A percentile compares a stretch with the other conserved stretches of the same genome.
These are phyloP conservation scores for Bellardia pandia DNA, from an alignment of 2,888 invertebrate species.

Conservation along the genomic window DNA sequence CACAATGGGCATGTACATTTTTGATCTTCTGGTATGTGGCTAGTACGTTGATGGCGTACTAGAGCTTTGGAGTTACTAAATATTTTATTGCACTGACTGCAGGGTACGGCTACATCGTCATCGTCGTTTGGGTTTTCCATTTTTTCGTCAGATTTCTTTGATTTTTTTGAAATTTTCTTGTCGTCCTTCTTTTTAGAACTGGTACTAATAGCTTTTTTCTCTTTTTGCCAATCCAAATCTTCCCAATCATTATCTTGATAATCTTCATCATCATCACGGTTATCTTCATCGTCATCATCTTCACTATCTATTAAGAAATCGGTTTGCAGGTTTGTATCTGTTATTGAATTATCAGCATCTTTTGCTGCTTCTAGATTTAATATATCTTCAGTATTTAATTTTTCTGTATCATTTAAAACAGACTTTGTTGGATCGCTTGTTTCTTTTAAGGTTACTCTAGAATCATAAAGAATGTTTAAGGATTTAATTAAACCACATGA, in stretches of 20 bases:
- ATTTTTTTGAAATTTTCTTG: background rate
- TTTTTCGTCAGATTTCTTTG: background rate
- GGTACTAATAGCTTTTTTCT: background rate
- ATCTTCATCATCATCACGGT: background rate
- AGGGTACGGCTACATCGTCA: conserved; percentile 59
- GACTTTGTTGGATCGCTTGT: background rate
- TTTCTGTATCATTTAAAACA: background rate
- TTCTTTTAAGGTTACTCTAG: background rate
- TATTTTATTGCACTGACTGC: conserved; percentile 62
- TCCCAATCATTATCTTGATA: background rate
- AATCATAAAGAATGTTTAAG: background rate
- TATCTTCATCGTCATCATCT: background rate
- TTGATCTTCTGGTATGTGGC: conserved; percentile 84
- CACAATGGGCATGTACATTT: conserved; percentile 86
- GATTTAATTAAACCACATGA: too few species aligned
- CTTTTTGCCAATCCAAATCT: conserved; percentile 16
- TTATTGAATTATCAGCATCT: background rate
- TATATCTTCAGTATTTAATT: background rate
- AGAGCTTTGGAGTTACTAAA: conserved; percentile 62
- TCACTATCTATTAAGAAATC: background rate
- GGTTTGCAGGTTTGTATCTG: background rate
- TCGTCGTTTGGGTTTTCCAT: background rate
- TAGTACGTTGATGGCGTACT: conserved; percentile 52
- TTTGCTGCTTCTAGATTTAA: background rate
- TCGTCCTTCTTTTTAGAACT: background rate